These are phyloP conservation scores for Microtus richardsoni DNA, from an alignment of 2,113 vertebrate genomes.

Conservation along the genomic window DNA sequence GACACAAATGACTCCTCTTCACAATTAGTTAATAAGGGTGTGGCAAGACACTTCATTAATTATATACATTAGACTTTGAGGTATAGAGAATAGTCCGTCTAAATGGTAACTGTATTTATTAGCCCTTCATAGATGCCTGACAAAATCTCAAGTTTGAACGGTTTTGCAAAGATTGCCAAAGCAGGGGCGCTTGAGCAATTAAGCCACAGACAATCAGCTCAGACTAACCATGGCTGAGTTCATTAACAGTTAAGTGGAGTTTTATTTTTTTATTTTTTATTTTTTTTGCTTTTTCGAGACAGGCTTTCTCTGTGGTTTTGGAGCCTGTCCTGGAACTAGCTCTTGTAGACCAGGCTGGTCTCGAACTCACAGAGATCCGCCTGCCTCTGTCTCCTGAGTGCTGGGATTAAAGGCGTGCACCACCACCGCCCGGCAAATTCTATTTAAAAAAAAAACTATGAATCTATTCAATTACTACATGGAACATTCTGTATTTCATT, in stretches of 20 bases:
- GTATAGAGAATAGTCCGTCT: neutral
- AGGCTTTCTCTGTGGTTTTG: too few relatives aligned
- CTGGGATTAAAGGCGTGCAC: too few relatives aligned
- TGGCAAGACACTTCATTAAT: neutral
- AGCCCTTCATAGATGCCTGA: neutral
- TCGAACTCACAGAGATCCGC: too few relatives aligned
- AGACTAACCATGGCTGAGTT: constrained; percentile 12
- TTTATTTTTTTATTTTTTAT: neutral
- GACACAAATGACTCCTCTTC: neutral
- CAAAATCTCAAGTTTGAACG: neutral
- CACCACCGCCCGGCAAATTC: neutral
- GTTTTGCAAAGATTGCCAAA: constrained; percentile 5
- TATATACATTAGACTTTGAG: constrained; percentile 10
- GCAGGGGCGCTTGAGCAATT: neutral
- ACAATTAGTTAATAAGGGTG: neutral
- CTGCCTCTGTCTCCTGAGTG: too few relatives aligned
- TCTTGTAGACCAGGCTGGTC: too few relatives aligned
- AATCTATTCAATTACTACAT: constrained; percentile 32
- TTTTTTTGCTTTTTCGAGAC: too few relatives aligned
- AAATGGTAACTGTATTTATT: neutral
- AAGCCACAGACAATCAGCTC: constrained; percentile 19
- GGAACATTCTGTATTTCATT: constrained; percentile 23
- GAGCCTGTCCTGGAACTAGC: too few relatives aligned
- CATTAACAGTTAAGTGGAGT: constrained; percentile 43
- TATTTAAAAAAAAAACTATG: constrained; percentile 58